Percentiles rank a stretch among this genome's conserved stretches.
These are phyloP conservation scores for Hylia prasina DNA, from an alignment of 2,113 vertebrate species.

Conservation along the genomic window DNA sequence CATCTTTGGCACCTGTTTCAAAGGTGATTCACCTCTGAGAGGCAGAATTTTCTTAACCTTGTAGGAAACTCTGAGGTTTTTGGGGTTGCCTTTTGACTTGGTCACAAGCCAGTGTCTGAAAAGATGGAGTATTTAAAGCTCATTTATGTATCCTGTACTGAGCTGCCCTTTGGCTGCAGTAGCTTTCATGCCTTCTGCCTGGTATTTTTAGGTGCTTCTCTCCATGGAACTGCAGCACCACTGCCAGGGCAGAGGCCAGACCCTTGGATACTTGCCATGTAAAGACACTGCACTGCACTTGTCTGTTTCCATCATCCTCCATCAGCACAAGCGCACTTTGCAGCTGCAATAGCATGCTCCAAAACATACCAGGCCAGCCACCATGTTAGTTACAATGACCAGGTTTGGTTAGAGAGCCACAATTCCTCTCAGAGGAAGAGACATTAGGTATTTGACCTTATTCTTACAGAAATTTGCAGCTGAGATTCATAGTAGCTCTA, in stretches of 20 bases:
- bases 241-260: neutral
- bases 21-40: neutral
- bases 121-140: neutral
- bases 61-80: neutral
- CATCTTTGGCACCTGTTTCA: neutral
- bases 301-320: neutral
- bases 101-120: neutral
- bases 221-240: neutral
- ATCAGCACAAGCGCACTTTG: neutral
- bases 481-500: neutral
- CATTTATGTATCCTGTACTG: neutral
- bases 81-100: neutral
- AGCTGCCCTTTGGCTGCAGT: neutral
- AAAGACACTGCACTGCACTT: neutral
- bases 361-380: neutral
- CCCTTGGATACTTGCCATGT: neutral
- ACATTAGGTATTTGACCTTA: neutral
- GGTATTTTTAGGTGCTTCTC: neutral
- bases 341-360: neutral
- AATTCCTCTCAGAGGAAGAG: neutral
- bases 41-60: neutral
- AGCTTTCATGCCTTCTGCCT: neutral
- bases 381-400: rapidly evolving
- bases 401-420: neutral
- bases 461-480: neutral